Conservation (phyloP, 2,113 vertebrate genomes). For the Notarius lentiginosus region DNA sequence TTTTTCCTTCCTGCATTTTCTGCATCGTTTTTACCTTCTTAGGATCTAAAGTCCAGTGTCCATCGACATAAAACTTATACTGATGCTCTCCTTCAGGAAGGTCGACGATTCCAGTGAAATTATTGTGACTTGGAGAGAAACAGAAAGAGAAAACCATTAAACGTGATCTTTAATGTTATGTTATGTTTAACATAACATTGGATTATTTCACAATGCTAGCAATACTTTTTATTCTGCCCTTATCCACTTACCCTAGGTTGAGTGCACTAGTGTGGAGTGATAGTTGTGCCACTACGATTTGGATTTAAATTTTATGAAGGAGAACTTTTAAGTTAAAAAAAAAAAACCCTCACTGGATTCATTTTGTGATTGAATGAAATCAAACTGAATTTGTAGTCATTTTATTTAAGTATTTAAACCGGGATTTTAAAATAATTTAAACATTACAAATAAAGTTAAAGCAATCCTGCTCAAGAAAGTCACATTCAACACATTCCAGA, state of each 20-base stretch:
- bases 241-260: neutral
- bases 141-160: neutral
- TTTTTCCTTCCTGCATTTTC: neutral
- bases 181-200: neutral
- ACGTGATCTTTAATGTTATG: neutral
- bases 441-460: neutral
- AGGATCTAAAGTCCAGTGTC: conserved; percentile 94
- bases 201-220: too few species aligned
- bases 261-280: too few species aligned
- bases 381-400: neutral
- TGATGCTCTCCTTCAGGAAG: conserved; percentile 97
- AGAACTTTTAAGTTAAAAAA: too few species aligned
- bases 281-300: too few species aligned
- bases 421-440: neutral
- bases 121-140: conserved; percentile 81
- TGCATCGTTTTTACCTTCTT: conserved; percentile 77
- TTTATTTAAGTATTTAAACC: neutral
- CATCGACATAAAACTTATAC: conserved; percentile 96
- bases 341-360: too few species aligned
- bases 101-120: conserved; percentile 93
- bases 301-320: too few species aligned
- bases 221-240: neutral
- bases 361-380: neutral
- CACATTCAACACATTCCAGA: neutral
- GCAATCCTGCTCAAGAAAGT: neutral